Evolutionary conservation across 2,797 vertebrate species (phyloP).

Genomic region (Rousettus madagascariensis): DNA sequence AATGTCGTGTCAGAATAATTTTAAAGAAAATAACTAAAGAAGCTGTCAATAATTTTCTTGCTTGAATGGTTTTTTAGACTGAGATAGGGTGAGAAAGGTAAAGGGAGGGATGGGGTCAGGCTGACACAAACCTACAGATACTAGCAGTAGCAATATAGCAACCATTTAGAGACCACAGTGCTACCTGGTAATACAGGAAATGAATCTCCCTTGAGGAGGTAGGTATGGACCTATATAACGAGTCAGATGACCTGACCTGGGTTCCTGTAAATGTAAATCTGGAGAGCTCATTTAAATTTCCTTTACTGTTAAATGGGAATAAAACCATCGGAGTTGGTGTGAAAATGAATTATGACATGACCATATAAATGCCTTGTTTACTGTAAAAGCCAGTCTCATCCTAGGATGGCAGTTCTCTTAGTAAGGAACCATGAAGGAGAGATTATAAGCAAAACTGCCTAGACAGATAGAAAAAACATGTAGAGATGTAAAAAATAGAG

Average conservation of each 20-base stretch:
- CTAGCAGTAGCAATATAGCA: not conserved
- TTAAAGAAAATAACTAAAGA: conserved; percentile 43
- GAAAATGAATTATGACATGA: not conserved
- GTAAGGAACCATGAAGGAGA: not conserved
- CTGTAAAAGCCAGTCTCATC: not conserved
- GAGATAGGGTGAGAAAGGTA: not conserved
- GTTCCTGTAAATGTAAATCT: not conserved
- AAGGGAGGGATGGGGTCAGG: not conserved
- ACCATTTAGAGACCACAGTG: not conserved
- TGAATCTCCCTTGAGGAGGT: not conserved
- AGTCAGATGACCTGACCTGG: not conserved
- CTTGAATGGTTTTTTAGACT: not conserved
- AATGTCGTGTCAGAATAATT: conserved; percentile 13
- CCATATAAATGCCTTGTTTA: not conserved
- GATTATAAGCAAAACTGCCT: not conserved
- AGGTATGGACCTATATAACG: not conserved
- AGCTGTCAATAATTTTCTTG: conserved; percentile 32
- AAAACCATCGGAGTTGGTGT: not conserved
- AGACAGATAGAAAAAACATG: not conserved
- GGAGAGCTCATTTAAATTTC: not conserved
- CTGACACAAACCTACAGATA: not conserved
- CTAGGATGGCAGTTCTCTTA: not conserved
- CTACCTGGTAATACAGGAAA: not conserved
- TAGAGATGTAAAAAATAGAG: not conserved
- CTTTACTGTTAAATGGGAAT: not conserved